These are phyloP conservation scores for Ichneumoninae sp. DNA, from an alignment of 2,888 invertebrate genomes.

Conservation along the genomic window DNA sequence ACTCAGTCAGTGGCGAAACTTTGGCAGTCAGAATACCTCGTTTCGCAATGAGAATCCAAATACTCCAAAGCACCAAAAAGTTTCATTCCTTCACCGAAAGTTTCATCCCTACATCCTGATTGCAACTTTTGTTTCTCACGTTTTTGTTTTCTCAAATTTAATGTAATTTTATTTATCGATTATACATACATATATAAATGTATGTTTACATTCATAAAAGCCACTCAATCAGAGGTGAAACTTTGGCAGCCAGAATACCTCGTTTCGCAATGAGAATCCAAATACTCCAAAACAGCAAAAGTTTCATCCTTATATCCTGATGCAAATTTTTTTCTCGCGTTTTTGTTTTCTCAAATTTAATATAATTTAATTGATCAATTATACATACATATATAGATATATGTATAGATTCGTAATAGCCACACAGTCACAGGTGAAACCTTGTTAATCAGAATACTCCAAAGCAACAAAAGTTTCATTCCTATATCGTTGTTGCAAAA, in stretches of 20 bases:
- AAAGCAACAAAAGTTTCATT: slow-evolving; percentile 55
- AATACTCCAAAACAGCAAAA: slow-evolving; percentile 57
- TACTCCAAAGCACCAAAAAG: slow-evolving; percentile 54
- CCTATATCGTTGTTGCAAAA: background rate
- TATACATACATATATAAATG: background rate
- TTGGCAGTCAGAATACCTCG: slow-evolving; percentile 70
- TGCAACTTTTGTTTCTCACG: background rate
- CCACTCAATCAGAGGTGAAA: slow-evolving; percentile 45
- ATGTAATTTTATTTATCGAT: background rate
- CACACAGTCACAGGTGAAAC: slow-evolving; percentile 43
- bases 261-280: slow-evolving; percentile 46
- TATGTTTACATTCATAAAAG: slow-evolving; percentile 28
- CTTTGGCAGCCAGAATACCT: slow-evolving; percentile 70
- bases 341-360: background rate
- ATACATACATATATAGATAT: background rate
- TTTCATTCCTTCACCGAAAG: slow-evolving; percentile 44
- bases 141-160: background rate
- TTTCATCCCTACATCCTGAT: slow-evolving; percentile 16
- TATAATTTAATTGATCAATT: background rate
- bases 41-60: slow-evolving; percentile 46
- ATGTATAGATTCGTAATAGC: slow-evolving; percentile 20
- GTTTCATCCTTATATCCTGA: slow-evolving; percentile 16
- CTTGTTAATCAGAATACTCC: slow-evolving; percentile 32
- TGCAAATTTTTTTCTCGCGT: background rate
- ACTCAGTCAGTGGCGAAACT: slow-evolving; percentile 45